A percentile compares a stretch with the other conserved stretches of the same genome.
Evolutionary conservation across 1,140 invertebrate genomes (phyloP).

Genomic region (Scaptomyza graminum): DNA sequence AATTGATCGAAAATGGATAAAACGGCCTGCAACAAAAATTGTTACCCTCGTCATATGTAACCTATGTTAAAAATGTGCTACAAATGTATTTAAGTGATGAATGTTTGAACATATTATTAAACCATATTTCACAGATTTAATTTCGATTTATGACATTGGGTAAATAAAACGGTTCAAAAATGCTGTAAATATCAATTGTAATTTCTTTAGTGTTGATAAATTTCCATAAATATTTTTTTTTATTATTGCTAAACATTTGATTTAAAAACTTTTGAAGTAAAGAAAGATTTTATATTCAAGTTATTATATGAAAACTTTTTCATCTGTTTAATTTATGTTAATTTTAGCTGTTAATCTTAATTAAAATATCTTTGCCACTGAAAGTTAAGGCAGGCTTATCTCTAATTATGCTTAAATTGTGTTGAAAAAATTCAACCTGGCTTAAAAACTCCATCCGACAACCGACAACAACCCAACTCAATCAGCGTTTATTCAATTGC

Average conservation of each 20-base stretch:
- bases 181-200: too few relatives aligned
- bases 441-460: conserved; percentile 7
- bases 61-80: neutral
- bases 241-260: too few relatives aligned
- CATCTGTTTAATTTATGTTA: too few relatives aligned
- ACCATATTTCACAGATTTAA: neutral
- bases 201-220: too few relatives aligned
- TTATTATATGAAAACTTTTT: too few relatives aligned
- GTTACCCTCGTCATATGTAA: neutral
- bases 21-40: neutral
- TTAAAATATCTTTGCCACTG: too few relatives aligned
- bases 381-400: neutral
- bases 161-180: too few relatives aligned
- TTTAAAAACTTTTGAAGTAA: too few relatives aligned
- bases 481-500: conserved; percentile 45
- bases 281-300: too few relatives aligned
- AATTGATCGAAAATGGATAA: neutral
- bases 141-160: neutral
- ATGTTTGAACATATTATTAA: neutral
- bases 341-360: too few relatives aligned
- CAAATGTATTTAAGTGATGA: neutral
- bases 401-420: conserved; percentile 6
- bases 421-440: conserved; percentile 17
- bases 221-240: too few relatives aligned
- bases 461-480: conserved; percentile 32